phyloP scores from a whole-genome alignment of 2,888 invertebrate species.

The Macropis europaea region DNA sequence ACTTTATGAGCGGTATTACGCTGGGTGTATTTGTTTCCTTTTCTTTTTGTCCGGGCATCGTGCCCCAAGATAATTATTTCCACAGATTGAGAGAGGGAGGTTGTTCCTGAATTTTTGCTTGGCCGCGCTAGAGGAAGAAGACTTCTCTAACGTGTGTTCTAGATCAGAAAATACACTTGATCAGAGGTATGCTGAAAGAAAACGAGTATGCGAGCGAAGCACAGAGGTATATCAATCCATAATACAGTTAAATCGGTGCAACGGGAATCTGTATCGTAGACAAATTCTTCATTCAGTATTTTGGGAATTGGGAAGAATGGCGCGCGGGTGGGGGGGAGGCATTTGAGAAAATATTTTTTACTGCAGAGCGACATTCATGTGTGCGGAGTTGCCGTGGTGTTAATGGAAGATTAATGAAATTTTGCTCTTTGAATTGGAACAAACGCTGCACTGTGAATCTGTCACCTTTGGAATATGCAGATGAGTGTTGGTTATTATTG shows the following conservation, averaged over 20 bases:
- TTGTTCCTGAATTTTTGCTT: conserved; percentile 9
- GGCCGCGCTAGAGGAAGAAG: conserved; percentile 9
- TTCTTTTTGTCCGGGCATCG: too few species aligned
- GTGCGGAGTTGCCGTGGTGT: conserved; percentile 6
- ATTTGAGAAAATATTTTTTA: conserved; percentile 14
- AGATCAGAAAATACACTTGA: conserved; percentile 18
- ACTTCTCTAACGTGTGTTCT: conserved; percentile 30
- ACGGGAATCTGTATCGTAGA: neutral
- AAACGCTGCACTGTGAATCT: too few species aligned
- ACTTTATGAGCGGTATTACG: too few species aligned
- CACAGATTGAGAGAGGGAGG: conserved; percentile 38
- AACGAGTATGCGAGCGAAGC: neutral
- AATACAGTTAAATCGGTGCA: neutral
- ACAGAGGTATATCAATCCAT: conserved; percentile 16
- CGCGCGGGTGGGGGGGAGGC: neutral
- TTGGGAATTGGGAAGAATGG: neutral
- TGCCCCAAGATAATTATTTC: conserved; percentile 40
- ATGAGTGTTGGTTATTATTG: too few species aligned
- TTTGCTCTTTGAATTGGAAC: neutral
- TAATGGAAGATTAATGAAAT: conserved; percentile 14
- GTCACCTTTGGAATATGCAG: too few species aligned
- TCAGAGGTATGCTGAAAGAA: neutral
- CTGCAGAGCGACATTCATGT: conserved; percentile 8
- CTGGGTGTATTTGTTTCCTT: neutral
- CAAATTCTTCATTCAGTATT: neutral